These are phyloP conservation scores for Macropus fuliginosus DNA, from an alignment of 2,797 vertebrate species.

Conservation along the genomic window DNA sequence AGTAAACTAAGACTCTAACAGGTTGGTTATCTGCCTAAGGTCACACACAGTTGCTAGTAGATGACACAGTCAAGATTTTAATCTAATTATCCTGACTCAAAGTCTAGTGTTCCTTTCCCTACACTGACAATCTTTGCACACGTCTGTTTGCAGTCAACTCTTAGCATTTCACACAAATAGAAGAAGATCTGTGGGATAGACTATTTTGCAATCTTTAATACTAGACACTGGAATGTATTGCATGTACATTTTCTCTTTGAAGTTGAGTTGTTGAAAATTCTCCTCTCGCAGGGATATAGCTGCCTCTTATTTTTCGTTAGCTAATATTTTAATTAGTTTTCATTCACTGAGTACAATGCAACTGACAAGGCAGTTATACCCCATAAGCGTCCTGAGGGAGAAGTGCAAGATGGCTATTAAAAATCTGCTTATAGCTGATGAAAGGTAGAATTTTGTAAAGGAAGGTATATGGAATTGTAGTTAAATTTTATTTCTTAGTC, in stretches of 20 bases:
- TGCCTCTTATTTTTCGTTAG: background rate
- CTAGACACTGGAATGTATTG: background rate
- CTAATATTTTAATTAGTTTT: background rate
- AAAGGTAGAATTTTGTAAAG: background rate
- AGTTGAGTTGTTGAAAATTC: background rate
- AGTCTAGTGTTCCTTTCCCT: background rate
- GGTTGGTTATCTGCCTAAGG: background rate
- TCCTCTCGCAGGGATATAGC: background rate
- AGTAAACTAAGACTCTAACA: background rate
- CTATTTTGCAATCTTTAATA: background rate
- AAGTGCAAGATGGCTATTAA: background rate
- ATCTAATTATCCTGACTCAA: background rate
- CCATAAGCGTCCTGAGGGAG: background rate
- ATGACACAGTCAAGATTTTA: background rate
- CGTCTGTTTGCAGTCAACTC: background rate
- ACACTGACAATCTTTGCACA: background rate
- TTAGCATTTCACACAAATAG: background rate
- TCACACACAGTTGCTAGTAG: background rate
- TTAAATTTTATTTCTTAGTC: background rate
- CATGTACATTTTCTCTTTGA: background rate
- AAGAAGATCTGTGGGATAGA: background rate
- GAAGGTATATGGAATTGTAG: background rate
- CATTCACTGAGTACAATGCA: background rate
- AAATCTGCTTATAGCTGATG: background rate
- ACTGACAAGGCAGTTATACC: background rate